phyloP scores from a whole-genome alignment of 2,797 vertebrate genomes.

The Dryobates pubescens region DNA sequence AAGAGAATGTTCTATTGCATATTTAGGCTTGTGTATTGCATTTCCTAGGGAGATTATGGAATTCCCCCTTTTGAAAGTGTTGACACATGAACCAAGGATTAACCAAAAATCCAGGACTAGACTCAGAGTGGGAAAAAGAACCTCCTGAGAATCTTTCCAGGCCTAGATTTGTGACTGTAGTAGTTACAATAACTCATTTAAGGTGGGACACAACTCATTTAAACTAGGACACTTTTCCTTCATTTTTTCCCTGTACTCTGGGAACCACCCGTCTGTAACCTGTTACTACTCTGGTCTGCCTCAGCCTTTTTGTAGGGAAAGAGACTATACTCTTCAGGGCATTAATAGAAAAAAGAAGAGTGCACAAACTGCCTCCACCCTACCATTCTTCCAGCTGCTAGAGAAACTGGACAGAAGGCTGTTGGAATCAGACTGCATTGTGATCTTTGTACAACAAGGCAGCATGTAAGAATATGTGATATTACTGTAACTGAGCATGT shows the following conservation, averaged over 20 bases:
- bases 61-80: not conserved
- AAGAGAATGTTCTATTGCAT: not conserved
- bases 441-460: not conserved
- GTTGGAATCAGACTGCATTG: not conserved
- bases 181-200: not conserved
- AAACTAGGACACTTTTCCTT: not conserved
- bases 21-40: not conserved
- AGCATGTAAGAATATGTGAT: not conserved
- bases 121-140: not conserved
- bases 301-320: not conserved
- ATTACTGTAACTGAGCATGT: not conserved
- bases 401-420: not conserved
- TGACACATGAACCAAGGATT: not conserved
- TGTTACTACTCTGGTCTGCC: not conserved
- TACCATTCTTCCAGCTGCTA: not conserved
- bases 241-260: not conserved
- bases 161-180: not conserved
- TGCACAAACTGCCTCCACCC: not conserved
- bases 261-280: not conserved
- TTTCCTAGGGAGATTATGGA: not conserved
- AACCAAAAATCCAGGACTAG: not conserved
- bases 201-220: not conserved
- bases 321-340: not conserved
- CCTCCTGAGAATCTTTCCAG: not conserved
- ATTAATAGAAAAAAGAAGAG: not conserved